phyloP scores from a whole-genome alignment of 1,140 invertebrate species.

The Apis cerana region DNA sequence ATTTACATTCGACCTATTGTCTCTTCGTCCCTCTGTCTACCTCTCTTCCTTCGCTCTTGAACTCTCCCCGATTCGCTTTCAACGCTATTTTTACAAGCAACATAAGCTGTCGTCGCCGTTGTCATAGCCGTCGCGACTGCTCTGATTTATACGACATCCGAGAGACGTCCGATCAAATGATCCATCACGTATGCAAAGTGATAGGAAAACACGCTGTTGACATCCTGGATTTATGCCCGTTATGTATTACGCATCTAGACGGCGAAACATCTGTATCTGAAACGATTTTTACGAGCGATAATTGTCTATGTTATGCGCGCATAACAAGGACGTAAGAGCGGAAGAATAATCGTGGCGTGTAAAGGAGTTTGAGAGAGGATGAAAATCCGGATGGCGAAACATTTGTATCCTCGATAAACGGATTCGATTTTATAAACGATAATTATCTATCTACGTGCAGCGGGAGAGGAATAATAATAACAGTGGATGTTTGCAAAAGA shows the following conservation, averaged over 20 bases:
- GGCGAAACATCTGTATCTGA: not conserved
- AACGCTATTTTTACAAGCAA: conserved; percentile 72
- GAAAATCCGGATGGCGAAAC: no score
- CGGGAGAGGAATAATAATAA: no score
- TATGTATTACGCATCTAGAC: not conserved
- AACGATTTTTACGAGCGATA: not conserved
- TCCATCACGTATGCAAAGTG: conserved; percentile 16
- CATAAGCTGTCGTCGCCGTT: not conserved
- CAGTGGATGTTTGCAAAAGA: no score
- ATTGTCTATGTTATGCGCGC: no score
- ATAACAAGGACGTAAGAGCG: no score
- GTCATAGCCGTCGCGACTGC: not conserved
- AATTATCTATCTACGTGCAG: no score
- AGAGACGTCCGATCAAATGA: conserved; percentile 15
- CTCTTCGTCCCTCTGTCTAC: conserved; percentile 66
- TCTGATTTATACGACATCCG: conserved; percentile 29
- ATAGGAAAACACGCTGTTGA: conserved; percentile 18
- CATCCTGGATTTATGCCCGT: not conserved
- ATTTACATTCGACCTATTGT: conserved; percentile 80
- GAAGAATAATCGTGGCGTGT: no score
- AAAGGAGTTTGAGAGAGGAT: no score
- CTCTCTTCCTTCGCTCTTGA: conserved; percentile 74
- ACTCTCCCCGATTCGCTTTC: conserved; percentile 77
- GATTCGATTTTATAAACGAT: no score
- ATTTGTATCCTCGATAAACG: no score